Conservation (phyloP, 2,797 vertebrate species). For the Diplodus puntazzo region DNA sequence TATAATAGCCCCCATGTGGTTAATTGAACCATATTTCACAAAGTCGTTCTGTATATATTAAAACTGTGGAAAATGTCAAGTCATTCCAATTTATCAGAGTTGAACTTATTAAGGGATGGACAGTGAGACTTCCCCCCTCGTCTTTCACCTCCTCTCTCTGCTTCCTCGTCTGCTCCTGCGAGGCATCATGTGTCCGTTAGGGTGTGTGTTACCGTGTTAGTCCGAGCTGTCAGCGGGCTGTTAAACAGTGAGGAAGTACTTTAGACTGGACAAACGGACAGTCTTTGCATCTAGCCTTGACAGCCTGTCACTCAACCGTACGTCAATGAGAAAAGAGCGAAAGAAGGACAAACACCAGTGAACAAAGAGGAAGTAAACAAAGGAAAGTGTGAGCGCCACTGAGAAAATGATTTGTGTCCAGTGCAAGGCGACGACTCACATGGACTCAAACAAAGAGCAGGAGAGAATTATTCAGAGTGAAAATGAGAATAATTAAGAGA, state of each 20-base stretch:
- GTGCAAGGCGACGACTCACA: neutral
- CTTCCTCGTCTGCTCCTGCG: neutral
- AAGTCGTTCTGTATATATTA: neutral
- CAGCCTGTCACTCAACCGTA: slow-evolving; percentile 55
- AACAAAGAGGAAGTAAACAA: slow-evolving; percentile 40
- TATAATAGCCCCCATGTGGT: neutral
- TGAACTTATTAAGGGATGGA: slow-evolving; percentile 11
- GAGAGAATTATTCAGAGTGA: neutral
- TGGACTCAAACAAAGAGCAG: neutral
- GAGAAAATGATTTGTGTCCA: neutral
- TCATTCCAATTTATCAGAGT: neutral
- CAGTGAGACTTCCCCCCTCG: slow-evolving; percentile 8
- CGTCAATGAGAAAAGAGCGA: slow-evolving; percentile 21
- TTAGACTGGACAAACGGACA: slow-evolving; percentile 38
- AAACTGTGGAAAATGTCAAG: neutral
- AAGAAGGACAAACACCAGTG: slow-evolving; percentile 29
- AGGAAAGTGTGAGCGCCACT: neutral
- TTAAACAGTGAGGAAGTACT: slow-evolving; percentile 49
- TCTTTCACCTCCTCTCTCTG: slow-evolving; percentile 9
- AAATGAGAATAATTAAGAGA: slow-evolving; percentile 53
- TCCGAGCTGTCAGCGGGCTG: slow-evolving; percentile 56
- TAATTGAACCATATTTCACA: neutral
- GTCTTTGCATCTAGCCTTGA: slow-evolving; percentile 27
- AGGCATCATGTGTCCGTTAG: slow-evolving; percentile 24
- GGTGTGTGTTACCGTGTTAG: slow-evolving; percentile 12